phyloP scores from a whole-genome alignment of 1,140 invertebrate genomes.

The Aphis gossypii region DNA sequence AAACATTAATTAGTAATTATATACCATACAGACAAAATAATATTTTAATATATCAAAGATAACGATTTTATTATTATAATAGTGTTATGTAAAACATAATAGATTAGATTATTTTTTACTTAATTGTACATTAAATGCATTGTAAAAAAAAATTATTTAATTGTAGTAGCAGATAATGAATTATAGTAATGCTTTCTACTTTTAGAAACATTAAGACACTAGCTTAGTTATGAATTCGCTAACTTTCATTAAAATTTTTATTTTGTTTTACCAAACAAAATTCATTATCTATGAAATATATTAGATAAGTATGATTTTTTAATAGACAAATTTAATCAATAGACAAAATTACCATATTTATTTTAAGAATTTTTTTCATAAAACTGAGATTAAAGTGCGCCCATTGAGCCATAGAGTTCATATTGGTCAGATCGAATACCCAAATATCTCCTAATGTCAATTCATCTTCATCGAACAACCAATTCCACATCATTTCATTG shows the following conservation, averaged over 20 bases:
- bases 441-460: conserved; percentile 20
- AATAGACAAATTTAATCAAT: not conserved
- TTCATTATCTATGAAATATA: not conserved
- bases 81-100: not conserved
- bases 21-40: not conserved
- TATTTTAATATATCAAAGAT: not conserved
- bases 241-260: too few species aligned
- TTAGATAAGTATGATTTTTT: not conserved
- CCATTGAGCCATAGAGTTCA: conserved; percentile 35
- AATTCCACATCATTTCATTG: conserved; percentile 52
- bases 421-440: conserved; percentile 35
- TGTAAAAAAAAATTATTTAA: not conserved
- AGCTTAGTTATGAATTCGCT: too few species aligned
- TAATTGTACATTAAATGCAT: not conserved
- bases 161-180: not conserved
- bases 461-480: conserved; percentile 10
- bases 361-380: conserved; percentile 53
- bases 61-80: not conserved
- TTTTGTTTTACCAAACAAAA: not conserved
- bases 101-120: not conserved
- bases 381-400: conserved; percentile 26
- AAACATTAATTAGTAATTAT: not conserved
- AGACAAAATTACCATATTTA: conserved; percentile 36
- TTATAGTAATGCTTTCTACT: not conserved
- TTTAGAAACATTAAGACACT: too few species aligned